Evolutionary conservation across 2,888 invertebrate genomes (phyloP).

Genomic region (Oscheius sp.): DNA sequence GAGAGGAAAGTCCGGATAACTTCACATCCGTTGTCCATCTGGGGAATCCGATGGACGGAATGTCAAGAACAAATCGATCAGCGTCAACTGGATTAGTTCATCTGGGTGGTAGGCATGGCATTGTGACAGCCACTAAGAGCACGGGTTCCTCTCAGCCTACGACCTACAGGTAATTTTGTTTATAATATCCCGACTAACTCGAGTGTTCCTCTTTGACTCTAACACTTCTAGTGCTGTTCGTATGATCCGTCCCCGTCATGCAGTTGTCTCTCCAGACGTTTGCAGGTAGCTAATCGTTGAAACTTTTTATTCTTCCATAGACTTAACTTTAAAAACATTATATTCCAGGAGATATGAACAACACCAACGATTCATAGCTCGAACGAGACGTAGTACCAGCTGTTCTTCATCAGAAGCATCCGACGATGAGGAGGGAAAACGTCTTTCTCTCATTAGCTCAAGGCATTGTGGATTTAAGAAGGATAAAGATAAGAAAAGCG

Average conservation of each 20-base stretch:
- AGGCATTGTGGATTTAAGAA: slow-evolving; percentile 34
- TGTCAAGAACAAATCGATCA: slow-evolving; percentile 35
- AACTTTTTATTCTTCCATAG: too few relatives aligned
- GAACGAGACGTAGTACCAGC: slow-evolving; percentile 73
- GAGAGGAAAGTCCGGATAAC: slow-evolving; percentile 47
- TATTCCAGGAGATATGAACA: slow-evolving; percentile 59
- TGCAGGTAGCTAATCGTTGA: too few relatives aligned
- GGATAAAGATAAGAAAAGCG: slow-evolving; percentile 15
- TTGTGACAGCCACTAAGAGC: slow-evolving; percentile 45
- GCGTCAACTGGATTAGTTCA: slow-evolving; percentile 55
- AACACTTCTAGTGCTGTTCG: slow-evolving; percentile 54
- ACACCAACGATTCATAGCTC: slow-evolving; percentile 54
- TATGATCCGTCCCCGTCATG: slow-evolving; percentile 66
- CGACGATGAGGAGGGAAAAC: slow-evolving; percentile 76
- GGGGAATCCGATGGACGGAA: slow-evolving; percentile 21
- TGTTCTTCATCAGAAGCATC: slow-evolving; percentile 94
- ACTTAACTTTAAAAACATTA: too few relatives aligned
- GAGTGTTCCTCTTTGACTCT: background rate
- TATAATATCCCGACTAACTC: background rate
- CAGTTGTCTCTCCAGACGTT: slow-evolving; percentile 66
- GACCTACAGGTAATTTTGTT: slow-evolving; percentile 40
- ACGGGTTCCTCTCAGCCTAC: slow-evolving; percentile 38
- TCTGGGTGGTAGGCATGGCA: slow-evolving; percentile 39
- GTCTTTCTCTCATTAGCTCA: slow-evolving; percentile 54
- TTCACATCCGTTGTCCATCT: slow-evolving; percentile 9